Evolutionary conservation across 2,888 invertebrate genomes (phyloP).

Genomic region (Leucophora obtusa): DNA sequence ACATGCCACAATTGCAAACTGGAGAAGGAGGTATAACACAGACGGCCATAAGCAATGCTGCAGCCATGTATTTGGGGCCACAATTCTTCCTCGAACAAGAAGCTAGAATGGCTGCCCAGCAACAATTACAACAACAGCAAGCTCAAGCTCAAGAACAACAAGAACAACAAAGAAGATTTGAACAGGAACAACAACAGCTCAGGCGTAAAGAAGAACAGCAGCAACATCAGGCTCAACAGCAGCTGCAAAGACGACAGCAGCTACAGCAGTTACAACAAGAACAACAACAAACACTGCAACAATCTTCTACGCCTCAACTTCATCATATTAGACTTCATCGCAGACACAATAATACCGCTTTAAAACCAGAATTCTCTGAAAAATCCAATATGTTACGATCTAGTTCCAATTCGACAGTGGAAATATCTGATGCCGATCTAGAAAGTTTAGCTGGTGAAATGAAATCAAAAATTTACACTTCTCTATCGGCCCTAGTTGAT

Average conservation of each 20-base stretch:
- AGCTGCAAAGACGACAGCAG: slow-evolving; percentile 79
- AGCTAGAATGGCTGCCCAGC: slow-evolving; percentile 84
- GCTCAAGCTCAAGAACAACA: slow-evolving; percentile 69
- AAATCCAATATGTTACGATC: slow-evolving; percentile 87
- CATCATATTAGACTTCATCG: slow-evolving; percentile 73
- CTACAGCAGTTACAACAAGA: slow-evolving; percentile 80
- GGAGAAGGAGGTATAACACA: slow-evolving; percentile 80
- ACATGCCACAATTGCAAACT: slow-evolving; percentile 78
- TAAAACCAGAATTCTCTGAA: slow-evolving; percentile 87
- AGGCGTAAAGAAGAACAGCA: slow-evolving; percentile 77
- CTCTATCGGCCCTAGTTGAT: slow-evolving; percentile 91
- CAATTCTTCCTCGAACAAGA: slow-evolving; percentile 90
- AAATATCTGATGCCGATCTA: slow-evolving; percentile 88
- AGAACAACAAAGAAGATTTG: slow-evolving; percentile 72
- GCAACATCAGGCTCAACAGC: slow-evolving; percentile 77
- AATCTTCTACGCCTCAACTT: slow-evolving; percentile 71
- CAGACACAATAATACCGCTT: slow-evolving; percentile 73
- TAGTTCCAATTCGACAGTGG: slow-evolving; percentile 83
- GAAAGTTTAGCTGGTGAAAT: slow-evolving; percentile 94
- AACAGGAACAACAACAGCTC: slow-evolving; percentile 79
- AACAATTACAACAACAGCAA: slow-evolving; percentile 80
- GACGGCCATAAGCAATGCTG: slow-evolving; percentile 82
- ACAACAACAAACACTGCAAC: slow-evolving; percentile 79
- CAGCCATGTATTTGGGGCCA: slow-evolving; percentile 88
- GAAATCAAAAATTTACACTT: slow-evolving; percentile 92